These are phyloP conservation scores for Limnephilus marmoratus DNA, from an alignment of 2,888 invertebrate genomes.

Conservation along the genomic window DNA sequence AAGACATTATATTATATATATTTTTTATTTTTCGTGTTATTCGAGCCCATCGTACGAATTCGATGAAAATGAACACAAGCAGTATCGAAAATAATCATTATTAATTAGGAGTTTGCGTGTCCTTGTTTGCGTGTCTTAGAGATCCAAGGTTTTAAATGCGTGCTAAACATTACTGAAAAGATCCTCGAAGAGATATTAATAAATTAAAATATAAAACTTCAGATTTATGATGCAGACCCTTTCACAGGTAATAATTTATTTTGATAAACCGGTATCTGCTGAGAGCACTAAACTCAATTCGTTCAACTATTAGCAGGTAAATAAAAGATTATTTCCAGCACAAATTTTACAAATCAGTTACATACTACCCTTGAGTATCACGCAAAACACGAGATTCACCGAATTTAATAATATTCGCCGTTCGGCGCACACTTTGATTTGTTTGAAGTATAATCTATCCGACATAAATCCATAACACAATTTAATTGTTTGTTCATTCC, in stretches of 20 bases:
- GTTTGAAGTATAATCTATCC: too few relatives aligned
- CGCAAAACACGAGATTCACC: too few relatives aligned
- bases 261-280: background rate
- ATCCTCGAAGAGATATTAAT: background rate
- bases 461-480: too few relatives aligned
- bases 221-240: background rate
- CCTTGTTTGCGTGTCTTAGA: background rate
- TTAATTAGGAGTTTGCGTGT: background rate
- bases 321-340: too few relatives aligned
- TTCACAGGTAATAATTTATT: background rate
- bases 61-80: background rate
- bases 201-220: background rate
- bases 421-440: too few relatives aligned
- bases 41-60: too few relatives aligned
- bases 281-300: background rate
- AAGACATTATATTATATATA: too few relatives aligned
- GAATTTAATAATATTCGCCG: too few relatives aligned
- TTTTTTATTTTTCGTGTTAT: too few relatives aligned
- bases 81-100: background rate
- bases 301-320: background rate
- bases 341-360: too few relatives aligned
- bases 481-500: too few relatives aligned
- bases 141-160: background rate
- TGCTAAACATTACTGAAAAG: background rate
- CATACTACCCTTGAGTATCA: too few relatives aligned